Base-by-base conservation (phyloP, 2,888 invertebrate species). In the Balanococcus diminutus region DNA sequence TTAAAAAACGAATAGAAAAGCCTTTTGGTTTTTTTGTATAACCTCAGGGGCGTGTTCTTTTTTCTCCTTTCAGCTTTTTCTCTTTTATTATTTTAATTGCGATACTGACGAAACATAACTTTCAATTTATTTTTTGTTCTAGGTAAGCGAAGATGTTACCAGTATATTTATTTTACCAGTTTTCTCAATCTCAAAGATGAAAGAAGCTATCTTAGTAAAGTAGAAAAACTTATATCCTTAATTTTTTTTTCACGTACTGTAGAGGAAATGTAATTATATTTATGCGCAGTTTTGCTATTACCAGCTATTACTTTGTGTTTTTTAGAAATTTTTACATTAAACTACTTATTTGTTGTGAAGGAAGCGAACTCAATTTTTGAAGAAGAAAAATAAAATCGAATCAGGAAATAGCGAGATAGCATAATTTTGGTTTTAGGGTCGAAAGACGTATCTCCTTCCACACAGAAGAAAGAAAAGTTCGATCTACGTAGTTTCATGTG, bases 61-160 rank as follows among this genome's bases (percentile, higher is more conserved):
- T 28, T 28, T 28, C 28, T 67, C 16, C 28, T 67, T 67, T 61
- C 16, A 28, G 25, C 67, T 28, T 14, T 28, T 28, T 67, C 11
- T n/a, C 16, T 67, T 28, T 28, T 16, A 16, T 67, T 67, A 67
- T 28, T 67, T 67, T 67, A 67, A 67, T 67, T 67, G 28, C 28
- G 25, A 67, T 67, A 16, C 67, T 28, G 28, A 67, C 28, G 25
- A 28, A 67, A 67, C 67, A 67, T 28, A 28, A 67, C 28, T 67
- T 67, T 67, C 28, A 67, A 67, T 67, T 67, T 67, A 67, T 67
- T 67, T 67, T 67, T 28, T 67, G 28, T 67, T 67, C 25, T 67
- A 67, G 67, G 28, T 67, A 28, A 56, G 28, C 67, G 67, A 67
- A 67, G 16, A 67, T 56, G 56, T 56, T 56, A 56, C 56, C 6